Evolutionary conservation across 2,888 invertebrate species (phyloP), one percentile per base, ranked within the genome.

Genomic region (Drosophila dives): DNA sequence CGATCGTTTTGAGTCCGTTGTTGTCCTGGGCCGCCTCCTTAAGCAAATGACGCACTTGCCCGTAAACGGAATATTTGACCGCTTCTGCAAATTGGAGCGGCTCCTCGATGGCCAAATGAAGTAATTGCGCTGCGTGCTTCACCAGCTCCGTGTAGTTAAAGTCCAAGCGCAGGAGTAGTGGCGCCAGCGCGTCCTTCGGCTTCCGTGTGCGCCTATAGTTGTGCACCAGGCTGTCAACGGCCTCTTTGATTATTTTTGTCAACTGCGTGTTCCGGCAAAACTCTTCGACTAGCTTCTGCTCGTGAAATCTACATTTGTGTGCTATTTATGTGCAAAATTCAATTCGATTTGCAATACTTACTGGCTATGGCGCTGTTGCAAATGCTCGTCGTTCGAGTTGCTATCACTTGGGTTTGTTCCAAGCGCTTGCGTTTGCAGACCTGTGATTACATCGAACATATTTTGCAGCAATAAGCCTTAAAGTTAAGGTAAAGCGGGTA

Each of bases 61-160:
- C 79, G 66, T 86, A 92, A 1, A 89, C 75, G 3, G 87, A 81
- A 65, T 90, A 92, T 29, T 90, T 91, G 4, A 91, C 78, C 1
- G 90, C 84, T 8, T 92, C 89, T 1, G 64, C 56, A 48, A 92
- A 92, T 29, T 91, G 85, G 8, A 88, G 17, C 2, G 92, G 92
- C 58, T 92, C 92, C 32, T 91, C 91, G 7, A 91, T 45, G 7
- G 71, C 68, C 8, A 90, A 75, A 29, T 91, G 77, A 10, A 92
- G 65, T 15, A 92, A 67, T 5, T 78, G 75, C 20, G 74, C 65
- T 0, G 80, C 62, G 10, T 60, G 67, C 20, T 65, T 55, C 0
- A 66, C 60, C 20, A 92, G 79, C 17, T 91, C 90, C 0, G 17
- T 36, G 55, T 89, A 92, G 0, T 72, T 74, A 29, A 92, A 86